These are phyloP conservation scores for Vanessa tameamea DNA, from an alignment of 1,140 invertebrate genomes.

Conservation along the genomic window DNA sequence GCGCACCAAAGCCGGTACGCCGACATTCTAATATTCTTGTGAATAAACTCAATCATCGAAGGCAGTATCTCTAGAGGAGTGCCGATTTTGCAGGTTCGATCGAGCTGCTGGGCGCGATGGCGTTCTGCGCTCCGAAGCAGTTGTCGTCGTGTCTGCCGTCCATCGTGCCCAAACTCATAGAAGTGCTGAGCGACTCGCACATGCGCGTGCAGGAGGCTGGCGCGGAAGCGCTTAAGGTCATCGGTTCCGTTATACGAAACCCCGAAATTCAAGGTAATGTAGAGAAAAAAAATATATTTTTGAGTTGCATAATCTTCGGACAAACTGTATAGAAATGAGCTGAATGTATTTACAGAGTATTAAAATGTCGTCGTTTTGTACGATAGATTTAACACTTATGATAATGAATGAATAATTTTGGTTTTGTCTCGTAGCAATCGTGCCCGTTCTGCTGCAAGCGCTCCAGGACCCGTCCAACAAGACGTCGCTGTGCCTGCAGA, in stretches of 20 bases:
- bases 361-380: too few relatives aligned
- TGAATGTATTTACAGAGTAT: too few relatives aligned
- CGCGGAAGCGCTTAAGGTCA: constrained; percentile 96
- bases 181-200: constrained; percentile 98
- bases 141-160: constrained; percentile 97
- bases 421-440: constrained; percentile 85
- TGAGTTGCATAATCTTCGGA: background rate
- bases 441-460: constrained; percentile 94
- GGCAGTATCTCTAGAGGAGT: background rate
- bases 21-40: too few relatives aligned
- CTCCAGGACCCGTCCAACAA: constrained; percentile 98
- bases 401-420: background rate
- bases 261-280: constrained; percentile 95
- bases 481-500: constrained; percentile 95
- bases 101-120: constrained; percentile 97
- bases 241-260: constrained; percentile 98
- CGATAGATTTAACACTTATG: too few relatives aligned
- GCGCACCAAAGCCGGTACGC: constrained; percentile 96
- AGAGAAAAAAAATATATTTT: too few relatives aligned
- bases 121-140: constrained; percentile 99
- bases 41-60: background rate
- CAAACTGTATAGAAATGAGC: too few relatives aligned
- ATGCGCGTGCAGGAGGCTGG: constrained; percentile 98
- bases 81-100: constrained; percentile 88
- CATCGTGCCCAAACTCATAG: constrained; percentile 99